These are phyloP conservation scores for Dynastes grantii DNA, from an alignment of 2,888 invertebrate species.

Conservation along the genomic window DNA sequence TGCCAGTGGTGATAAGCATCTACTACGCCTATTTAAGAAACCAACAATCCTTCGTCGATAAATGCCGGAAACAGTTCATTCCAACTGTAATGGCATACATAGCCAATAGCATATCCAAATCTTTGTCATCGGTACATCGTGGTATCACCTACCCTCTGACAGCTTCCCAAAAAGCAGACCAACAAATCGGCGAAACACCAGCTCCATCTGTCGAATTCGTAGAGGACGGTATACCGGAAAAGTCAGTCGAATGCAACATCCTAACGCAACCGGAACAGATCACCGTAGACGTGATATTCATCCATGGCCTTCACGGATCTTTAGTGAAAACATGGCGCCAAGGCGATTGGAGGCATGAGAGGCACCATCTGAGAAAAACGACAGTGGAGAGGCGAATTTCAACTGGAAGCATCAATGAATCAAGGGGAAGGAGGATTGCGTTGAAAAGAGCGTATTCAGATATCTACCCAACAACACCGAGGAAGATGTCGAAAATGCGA, in stretches of 20 bases:
- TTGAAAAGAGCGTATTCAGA: slow-evolving; percentile 62
- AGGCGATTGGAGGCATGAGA: slow-evolving; percentile 76
- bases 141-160: slow-evolving; percentile 62
- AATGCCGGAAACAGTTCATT: slow-evolving; percentile 64
- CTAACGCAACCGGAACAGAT: slow-evolving; percentile 64
- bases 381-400: slow-evolving; percentile 62
- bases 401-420: slow-evolving; percentile 59
- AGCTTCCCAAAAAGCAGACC: slow-evolving; percentile 8
- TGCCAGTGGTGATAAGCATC: slow-evolving; percentile 66
- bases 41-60: slow-evolving; percentile 65
- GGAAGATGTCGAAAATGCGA: slow-evolving; percentile 61
- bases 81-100: slow-evolving; percentile 67
- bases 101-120: slow-evolving; percentile 67
- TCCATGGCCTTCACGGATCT: slow-evolving; percentile 87
- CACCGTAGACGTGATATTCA: slow-evolving; percentile 83
- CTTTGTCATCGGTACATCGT: slow-evolving; percentile 67
- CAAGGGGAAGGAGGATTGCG: slow-evolving; percentile 51
- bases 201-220: slow-evolving; percentile 22
- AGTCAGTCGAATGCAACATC: slow-evolving; percentile 67
- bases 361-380: slow-evolving; percentile 65
- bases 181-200: slow-evolving; percentile 5
- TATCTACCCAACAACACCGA: slow-evolving; percentile 60
- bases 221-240: slow-evolving; percentile 62
- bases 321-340: slow-evolving; percentile 89
- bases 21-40: slow-evolving; percentile 67